Evolutionary conservation across 2,888 invertebrate genomes (phyloP).

Genomic region (Tanypteryx hageni): DNA sequence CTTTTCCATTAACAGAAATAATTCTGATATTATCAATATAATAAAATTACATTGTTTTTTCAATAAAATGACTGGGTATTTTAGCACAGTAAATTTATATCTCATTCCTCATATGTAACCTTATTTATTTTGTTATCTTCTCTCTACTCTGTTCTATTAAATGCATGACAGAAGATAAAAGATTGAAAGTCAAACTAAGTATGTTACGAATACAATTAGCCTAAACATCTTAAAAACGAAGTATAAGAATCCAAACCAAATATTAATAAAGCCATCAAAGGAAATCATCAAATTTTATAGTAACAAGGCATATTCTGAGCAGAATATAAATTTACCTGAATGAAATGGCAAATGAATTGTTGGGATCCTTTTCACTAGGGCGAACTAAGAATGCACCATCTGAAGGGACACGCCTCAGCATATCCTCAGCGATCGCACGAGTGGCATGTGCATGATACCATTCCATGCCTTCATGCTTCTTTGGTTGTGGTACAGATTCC

Average conservation of each 20-base stretch:
- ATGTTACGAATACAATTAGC: not conserved
- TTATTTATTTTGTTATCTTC: too few species aligned
- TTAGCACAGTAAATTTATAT: too few species aligned
- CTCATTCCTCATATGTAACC: too few species aligned
- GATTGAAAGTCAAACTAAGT: too few species aligned
- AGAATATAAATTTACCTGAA: slow-evolving; percentile 82
- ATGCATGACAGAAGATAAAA: too few species aligned
- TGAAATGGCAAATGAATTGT: slow-evolving; percentile 92
- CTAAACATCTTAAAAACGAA: not conserved
- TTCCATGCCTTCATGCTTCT: slow-evolving; percentile 93
- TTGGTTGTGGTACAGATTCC: slow-evolving; percentile 96
- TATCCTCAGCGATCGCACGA: slow-evolving; percentile 90
- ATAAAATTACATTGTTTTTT: not conserved
- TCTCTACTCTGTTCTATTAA: too few species aligned
- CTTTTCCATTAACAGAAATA: too few species aligned
- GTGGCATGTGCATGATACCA: slow-evolving; percentile 94
- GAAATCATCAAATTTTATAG: slow-evolving; percentile 66
- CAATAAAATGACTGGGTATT: not conserved
- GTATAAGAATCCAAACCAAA: slow-evolving; percentile 38
- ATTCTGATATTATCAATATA: too few species aligned
- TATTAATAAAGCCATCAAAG: not conserved
- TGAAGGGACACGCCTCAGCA: slow-evolving; percentile 87
- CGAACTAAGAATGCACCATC: slow-evolving; percentile 97
- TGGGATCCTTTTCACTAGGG: slow-evolving; percentile 88
- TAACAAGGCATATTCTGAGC: not conserved